phyloP scores from a whole-genome alignment of 1,140 invertebrate genomes.

The Diabrotica virgifera region DNA sequence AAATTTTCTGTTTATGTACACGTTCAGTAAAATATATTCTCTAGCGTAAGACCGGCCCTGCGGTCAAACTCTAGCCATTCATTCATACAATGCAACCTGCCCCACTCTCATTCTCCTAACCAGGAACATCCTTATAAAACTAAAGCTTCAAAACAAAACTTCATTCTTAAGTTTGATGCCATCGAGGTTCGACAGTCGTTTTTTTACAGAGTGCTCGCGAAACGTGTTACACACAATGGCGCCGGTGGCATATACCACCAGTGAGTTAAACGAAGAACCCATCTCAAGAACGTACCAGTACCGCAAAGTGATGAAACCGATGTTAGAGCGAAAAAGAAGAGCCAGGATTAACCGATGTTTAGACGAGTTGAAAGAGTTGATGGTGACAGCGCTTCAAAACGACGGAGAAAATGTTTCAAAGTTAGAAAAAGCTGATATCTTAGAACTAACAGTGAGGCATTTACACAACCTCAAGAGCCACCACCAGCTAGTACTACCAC shows the following conservation, averaged over 20 bases:
- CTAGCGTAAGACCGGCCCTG: background rate
- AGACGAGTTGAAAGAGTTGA: conserved; percentile 88
- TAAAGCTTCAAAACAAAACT: conserved; percentile 22
- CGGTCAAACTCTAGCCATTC: background rate
- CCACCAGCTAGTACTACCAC: conserved; percentile 61
- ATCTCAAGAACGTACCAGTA: conserved; percentile 87
- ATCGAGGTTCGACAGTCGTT: conserved; percentile 8
- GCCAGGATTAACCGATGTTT: conserved; percentile 93
- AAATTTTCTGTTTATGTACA: too few relatives aligned
- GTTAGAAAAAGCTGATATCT: conserved; percentile 94
- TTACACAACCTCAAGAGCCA: conserved; percentile 79
- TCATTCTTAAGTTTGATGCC: conserved; percentile 31
- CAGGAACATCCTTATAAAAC: conserved; percentile 32
- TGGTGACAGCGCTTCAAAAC: conserved; percentile 80
- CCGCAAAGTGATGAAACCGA: conserved; percentile 93
- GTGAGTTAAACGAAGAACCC: conserved; percentile 53
- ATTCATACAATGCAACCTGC: conserved; percentile 19
- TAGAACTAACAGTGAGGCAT: conserved; percentile 91
- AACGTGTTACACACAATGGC: conserved; percentile 33
- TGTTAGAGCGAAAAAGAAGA: conserved; percentile 89
- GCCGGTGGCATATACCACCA: conserved; percentile 39
- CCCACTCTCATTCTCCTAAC: conserved; percentile 19
- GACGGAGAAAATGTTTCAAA: conserved; percentile 89
- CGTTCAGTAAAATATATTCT: background rate
- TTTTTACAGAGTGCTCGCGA: conserved; percentile 5